Evolutionary conservation across 1,140 invertebrate genomes (phyloP), one percentile per base, ranked within the genome.

Genomic region (Formica selysi): DNA sequence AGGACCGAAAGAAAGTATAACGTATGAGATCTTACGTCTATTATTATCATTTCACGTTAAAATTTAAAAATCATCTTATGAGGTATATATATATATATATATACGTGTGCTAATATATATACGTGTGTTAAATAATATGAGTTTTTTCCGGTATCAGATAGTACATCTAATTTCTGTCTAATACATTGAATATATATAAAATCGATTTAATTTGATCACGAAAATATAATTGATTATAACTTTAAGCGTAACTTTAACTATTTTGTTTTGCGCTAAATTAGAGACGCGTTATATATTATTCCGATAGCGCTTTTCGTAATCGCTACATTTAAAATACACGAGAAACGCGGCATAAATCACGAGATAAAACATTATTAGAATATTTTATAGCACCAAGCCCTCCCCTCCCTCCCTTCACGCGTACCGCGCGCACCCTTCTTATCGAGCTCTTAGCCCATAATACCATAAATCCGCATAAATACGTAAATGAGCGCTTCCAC

Each of bases 291-390:
- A 71, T 81, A 44, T 38, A 81, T 71, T 6, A 22, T n/a, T 16
- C 29, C 32, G 19, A 81, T 61, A 19, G 11, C 11, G 36, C 5
- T 8, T 32, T 73, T 29, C 16, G 29, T 59, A 59, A 80, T 71
- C 26, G 64, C 8, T 57, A 38, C 22, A 32, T 29, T 41, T 32
- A 44, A 22, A 44, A 73, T 44, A 70, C 16, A 7, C n/a, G 19
- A 59, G 38, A 11, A 5, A 48, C 44, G 16, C n/a, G 29, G n/a
- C 62, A 38, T 51, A 67, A 81, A 44, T 81, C 59, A 81, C 7
- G 7, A 73, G 19, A 81, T 41, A 32, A 73, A 81, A 73, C 67
- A 29, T 16, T 59, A 48, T 48, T 74, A 36, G 44, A 74, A 83
- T 61, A 83, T 74, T 74, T 32, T 70, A 70, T 13, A 32, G n/a